Evolutionary conservation across 2,888 invertebrate genomes (phyloP).

Genomic region (Onchidella celtica): DNA sequence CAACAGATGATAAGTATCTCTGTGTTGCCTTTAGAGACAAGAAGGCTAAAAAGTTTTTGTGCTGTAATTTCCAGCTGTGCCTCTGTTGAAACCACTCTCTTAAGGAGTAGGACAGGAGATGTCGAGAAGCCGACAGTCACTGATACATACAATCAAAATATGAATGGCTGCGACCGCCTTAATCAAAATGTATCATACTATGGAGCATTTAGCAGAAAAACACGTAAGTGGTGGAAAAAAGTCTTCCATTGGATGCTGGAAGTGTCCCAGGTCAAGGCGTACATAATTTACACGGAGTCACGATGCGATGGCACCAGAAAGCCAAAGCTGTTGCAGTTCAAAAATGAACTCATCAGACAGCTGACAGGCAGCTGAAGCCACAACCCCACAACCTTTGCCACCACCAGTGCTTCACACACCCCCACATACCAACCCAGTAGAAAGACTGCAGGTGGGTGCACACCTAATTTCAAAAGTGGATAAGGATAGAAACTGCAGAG

Average conservation of each 20-base stretch:
- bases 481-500: background rate
- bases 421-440: background rate
- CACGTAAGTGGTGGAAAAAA: background rate
- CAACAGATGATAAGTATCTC: too few species aligned
- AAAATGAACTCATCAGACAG: background rate
- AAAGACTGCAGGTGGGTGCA: background rate
- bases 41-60: constrained; percentile 2
- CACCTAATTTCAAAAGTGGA: background rate
- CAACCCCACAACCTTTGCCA: background rate
- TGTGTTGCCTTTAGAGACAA: constrained; percentile 3
- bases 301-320: background rate
- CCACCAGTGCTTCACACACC: background rate
- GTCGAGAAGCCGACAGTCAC: background rate
- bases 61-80: background rate
- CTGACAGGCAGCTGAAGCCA: background rate
- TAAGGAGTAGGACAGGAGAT: background rate
- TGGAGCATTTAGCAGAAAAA: constrained; percentile 7
- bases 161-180: constrained; percentile 26
- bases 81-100: background rate
- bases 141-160: constrained; percentile 2
- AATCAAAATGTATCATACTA: constrained; percentile 15
- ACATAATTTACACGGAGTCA: background rate
- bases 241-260: constrained; percentile 17
- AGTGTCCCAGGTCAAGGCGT: background rate
- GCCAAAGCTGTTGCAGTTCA: background rate